Base-by-base conservation (phyloP, 2,888 invertebrate genomes). In the Julus scandinavius region DNA sequence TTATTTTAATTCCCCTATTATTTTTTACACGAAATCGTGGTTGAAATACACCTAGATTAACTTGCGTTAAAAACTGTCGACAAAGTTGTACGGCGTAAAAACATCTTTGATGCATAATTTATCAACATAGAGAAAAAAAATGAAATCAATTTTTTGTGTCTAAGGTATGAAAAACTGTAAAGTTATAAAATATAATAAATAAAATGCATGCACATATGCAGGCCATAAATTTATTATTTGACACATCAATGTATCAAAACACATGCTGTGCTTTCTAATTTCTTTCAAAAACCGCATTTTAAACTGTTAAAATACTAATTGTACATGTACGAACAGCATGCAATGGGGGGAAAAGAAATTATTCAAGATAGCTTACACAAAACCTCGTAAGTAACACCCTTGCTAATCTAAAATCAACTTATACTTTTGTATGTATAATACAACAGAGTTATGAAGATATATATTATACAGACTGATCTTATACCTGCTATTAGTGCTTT, bases 31-130 rank as follows among this genome's bases (percentile, higher is more conserved):
- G 38, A 80, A 40, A 80, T 80, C 15, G 80, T 80, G 80, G 80
- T 38, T 80, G 80, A 80, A 72, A 72, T 20, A 7, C 29, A 38
- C 80, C 15, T 38, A 80, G 80, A 80, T 80, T 80, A 80, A 80
- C 38, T 29, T 5, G 15, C 38, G 15, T 38, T 80, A 29, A 80
- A 80, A 38, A 4, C 80, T 38, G 15, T 40, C 13, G 38, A 80
- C 29, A 5, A 80, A 29, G 38, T 38, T 80, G 15, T 38, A 38
- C 38, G 3, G 7, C 15, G 40, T 38, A 15, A 40, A 40, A 1
- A 0, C 38, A 80, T 29, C 13, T 3, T 80, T 40, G 9, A 7
- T 72, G 38, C 9, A 80, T 38, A 29, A 80, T 40, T 80, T 80
- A 4, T 80, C 80, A 40, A 54, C 6, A 29, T 45, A 72, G 20